Percentiles rank a stretch among this genome's conserved stretches.
These are phyloP conservation scores for Euplagia quadripunctaria DNA, from an alignment of 2,888 invertebrate species.

Conservation along the genomic window DNA sequence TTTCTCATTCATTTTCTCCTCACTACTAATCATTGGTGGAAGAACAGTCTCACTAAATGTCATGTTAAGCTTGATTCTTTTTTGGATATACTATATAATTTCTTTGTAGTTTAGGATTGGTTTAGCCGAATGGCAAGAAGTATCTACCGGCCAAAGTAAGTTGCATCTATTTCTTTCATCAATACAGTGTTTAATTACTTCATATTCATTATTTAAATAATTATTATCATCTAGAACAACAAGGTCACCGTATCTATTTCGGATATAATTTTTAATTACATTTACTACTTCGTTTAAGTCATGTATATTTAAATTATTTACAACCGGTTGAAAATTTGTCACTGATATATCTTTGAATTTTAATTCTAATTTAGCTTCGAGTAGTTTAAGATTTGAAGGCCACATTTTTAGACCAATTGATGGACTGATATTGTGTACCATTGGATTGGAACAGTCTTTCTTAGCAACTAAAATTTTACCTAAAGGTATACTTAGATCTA, in stretches of 20 bases:
- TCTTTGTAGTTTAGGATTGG: background rate
- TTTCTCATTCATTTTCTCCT: background rate
- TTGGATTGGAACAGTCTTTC: background rate
- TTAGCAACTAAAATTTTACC: conserved; percentile 12
- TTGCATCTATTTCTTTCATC: conserved; percentile 23
- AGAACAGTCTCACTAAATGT: background rate
- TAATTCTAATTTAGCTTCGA: conserved; percentile 41
- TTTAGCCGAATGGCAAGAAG: background rate
- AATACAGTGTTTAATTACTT: conserved; percentile 26
- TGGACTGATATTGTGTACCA: background rate
- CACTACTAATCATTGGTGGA: background rate
- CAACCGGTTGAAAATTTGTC: conserved; percentile 48
- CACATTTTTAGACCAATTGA: conserved; percentile 44
- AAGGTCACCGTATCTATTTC: conserved; percentile 40
- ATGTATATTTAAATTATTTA: conserved; percentile 26
- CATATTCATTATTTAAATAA: conserved; percentile 29
- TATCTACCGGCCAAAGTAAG: conserved; percentile 43
- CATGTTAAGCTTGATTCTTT: background rate
- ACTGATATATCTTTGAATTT: conserved; percentile 38
- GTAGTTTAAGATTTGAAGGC: conserved; percentile 43
- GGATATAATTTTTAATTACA: conserved; percentile 36
- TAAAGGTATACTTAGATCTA: conserved; percentile 12
- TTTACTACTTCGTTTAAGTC: conserved; percentile 31
- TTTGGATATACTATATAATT: background rate
- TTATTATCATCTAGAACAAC: conserved; percentile 35